Percentiles rank a stretch among this genome's conserved stretches.
Evolutionary conservation across 2,113 vertebrate species (phyloP).

Genomic region (Boulengeromyrus knoepffleri): DNA sequence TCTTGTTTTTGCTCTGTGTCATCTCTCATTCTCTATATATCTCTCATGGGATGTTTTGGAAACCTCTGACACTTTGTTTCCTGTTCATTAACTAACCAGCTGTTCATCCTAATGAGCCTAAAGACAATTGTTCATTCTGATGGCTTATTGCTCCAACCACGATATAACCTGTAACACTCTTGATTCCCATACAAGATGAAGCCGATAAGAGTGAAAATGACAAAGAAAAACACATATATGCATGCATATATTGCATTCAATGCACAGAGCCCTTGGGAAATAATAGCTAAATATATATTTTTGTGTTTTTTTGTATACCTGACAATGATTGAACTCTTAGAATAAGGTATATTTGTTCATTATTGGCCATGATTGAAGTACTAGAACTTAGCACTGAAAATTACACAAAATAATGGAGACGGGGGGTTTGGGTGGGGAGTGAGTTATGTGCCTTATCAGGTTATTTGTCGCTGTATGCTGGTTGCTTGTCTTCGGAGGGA

Average conservation of each 20-base stretch:
- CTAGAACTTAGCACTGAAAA: neutral
- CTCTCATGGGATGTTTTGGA: constrained; percentile 56
- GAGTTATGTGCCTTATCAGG: neutral
- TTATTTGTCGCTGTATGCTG: neutral
- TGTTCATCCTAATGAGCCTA: constrained; percentile 70
- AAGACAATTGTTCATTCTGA: constrained; percentile 57
- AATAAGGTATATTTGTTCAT: neutral
- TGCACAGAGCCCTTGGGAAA: neutral
- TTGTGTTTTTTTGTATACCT: neutral
- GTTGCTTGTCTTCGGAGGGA: neutral
- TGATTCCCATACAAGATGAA: constrained; percentile 18
- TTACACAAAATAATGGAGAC: neutral
- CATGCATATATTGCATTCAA: neutral
- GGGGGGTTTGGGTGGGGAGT: neutral
- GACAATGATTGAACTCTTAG: neutral
- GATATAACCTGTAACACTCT: constrained; percentile 47
- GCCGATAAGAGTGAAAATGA: neutral
- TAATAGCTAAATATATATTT: neutral
- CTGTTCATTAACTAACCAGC: constrained; percentile 73
- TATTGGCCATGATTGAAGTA: neutral
- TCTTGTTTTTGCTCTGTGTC: constrained; percentile 40
- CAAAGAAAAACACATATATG: neutral
- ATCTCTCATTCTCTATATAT: constrained; percentile 46
- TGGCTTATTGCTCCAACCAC: constrained; percentile 44
- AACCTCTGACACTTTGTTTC: constrained; percentile 66